phyloP scores from a whole-genome alignment of 2,113 vertebrate genomes.

The Calyptomena viridis region DNA sequence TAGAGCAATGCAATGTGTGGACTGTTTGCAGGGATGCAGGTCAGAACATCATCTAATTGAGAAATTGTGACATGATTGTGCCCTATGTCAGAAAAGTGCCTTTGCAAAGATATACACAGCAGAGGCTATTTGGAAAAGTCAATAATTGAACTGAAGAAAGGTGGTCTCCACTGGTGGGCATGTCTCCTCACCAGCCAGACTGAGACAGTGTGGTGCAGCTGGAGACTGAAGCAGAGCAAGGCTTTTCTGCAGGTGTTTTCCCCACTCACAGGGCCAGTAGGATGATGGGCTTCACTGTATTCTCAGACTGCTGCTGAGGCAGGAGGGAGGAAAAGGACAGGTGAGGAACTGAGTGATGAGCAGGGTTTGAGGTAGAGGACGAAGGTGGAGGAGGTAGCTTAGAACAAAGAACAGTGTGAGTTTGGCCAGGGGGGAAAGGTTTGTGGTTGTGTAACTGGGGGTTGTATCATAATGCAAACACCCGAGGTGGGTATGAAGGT shows the following conservation, averaged over 20 bases:
- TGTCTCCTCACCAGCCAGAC: neutral
- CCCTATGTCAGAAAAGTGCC: neutral
- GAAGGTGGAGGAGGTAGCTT: neutral
- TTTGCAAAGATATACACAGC: neutral
- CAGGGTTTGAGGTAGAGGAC: neutral
- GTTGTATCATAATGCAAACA: neutral
- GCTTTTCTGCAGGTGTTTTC: neutral
- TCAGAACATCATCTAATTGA: neutral
- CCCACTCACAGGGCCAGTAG: neutral
- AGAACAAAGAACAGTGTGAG: neutral
- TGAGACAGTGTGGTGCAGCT: too few relatives aligned
- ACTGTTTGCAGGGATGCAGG: neutral
- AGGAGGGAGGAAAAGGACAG: neutral
- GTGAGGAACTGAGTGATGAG: neutral
- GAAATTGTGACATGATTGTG: neutral
- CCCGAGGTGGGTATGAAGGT: conserved; percentile 1
- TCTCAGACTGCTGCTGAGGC: neutral
- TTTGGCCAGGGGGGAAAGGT: neutral
- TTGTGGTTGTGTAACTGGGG: conserved; percentile 29
- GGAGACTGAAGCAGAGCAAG: neutral
- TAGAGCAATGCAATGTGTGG: neutral
- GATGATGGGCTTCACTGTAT: neutral
- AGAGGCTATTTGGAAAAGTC: neutral
- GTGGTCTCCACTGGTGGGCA: neutral
- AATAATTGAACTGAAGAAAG: neutral